These are phyloP conservation scores for Chymomyza caudatula DNA, from an alignment of 2,888 invertebrate species.

Conservation along the genomic window DNA sequence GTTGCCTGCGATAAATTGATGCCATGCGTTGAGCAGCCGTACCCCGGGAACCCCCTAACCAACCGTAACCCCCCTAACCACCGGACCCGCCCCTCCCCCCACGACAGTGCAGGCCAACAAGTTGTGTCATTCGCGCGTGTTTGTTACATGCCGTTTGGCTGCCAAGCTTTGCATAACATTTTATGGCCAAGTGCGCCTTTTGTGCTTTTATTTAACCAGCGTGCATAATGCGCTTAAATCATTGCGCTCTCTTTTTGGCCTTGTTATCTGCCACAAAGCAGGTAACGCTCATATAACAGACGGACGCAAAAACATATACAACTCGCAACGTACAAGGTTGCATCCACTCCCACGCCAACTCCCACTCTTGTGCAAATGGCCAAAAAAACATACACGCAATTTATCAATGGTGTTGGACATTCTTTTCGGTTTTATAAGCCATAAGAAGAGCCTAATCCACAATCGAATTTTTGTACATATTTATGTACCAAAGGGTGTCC, in stretches of 20 bases:
- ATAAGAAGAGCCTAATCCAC: too few species aligned
- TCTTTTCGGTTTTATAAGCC: too few species aligned
- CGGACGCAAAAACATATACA: neutral
- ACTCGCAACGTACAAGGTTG: too few species aligned
- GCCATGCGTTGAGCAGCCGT: neutral
- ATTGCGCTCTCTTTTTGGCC: neutral
- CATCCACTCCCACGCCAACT: neutral
- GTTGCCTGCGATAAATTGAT: constrained; percentile 28
- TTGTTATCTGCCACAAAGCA: neutral
- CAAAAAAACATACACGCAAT: too few species aligned
- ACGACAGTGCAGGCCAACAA: neutral
- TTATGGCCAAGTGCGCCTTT: constrained; percentile 20
- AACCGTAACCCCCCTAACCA: neutral
- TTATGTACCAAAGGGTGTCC: too few species aligned
- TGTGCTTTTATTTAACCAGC: constrained; percentile 3
- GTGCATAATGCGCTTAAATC: constrained; percentile 13
- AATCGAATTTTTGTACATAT: too few species aligned
- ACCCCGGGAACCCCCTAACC: neutral
- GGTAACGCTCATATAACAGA: neutral
- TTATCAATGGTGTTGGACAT: too few species aligned
- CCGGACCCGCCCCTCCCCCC: neutral
- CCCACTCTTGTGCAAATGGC: too few species aligned
- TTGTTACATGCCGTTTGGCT: constrained; percentile 17
- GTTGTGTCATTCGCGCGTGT: constrained; percentile 9
- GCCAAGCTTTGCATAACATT: constrained; percentile 21